phyloP scores from a whole-genome alignment of 2,797 vertebrate genomes.

The Geotrypetes seraphini region DNA sequence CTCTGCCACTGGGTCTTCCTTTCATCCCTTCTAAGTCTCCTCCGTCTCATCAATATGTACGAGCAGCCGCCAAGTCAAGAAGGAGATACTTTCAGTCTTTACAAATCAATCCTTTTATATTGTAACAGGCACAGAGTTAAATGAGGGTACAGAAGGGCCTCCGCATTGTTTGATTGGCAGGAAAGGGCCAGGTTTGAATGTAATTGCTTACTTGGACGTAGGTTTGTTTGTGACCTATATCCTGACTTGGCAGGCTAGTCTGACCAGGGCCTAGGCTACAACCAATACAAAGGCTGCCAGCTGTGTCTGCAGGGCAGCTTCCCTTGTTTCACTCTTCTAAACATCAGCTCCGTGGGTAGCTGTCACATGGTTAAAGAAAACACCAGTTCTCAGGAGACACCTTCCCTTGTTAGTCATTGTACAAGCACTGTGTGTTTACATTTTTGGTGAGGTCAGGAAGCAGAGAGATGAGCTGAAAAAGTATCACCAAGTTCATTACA shows the following conservation, averaged over 20 bases:
- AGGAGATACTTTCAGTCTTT: conserved; percentile 27
- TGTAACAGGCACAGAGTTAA: conserved; percentile 31
- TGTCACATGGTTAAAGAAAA: too few species aligned
- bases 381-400: too few species aligned
- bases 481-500: too few species aligned
- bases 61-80: conserved; percentile 26
- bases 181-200: conserved; percentile 13
- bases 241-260: conserved; percentile 9
- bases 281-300: conserved; percentile 8
- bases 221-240: conserved; percentile 26
- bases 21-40: conserved; percentile 17
- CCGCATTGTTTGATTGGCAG: conserved; percentile 13
- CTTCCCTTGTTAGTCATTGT: too few species aligned
- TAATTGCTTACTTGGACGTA: conserved; percentile 26
- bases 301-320: neutral
- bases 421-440: too few species aligned
- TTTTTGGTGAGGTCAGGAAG: too few species aligned
- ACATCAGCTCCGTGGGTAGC: too few species aligned
- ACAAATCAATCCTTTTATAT: conserved; percentile 30
- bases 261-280: neutral
- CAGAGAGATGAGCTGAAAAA: too few species aligned
- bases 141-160: conserved; percentile 18
- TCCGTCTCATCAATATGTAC: conserved; percentile 24
- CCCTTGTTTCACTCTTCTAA: neutral
- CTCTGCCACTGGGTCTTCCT: conserved; percentile 13